A percentile compares a stretch with the other conserved stretches of the same genome.
These are phyloP conservation scores for Brachionus angularis DNA, from an alignment of 1,140 invertebrate genomes.

Conservation along the genomic window DNA sequence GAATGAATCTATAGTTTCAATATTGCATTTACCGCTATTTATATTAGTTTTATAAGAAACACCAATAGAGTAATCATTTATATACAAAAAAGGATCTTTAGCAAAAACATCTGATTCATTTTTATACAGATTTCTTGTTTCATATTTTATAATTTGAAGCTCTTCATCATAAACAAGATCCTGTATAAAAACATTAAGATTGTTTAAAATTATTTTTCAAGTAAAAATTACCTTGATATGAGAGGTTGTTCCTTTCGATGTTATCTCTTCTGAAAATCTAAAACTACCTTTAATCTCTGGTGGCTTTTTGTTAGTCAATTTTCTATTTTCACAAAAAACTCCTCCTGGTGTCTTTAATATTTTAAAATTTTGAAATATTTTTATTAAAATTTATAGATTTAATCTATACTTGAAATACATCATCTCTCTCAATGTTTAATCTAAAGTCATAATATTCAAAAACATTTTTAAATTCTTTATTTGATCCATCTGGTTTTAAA, in stretches of 20 bases:
- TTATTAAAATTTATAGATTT: background rate
- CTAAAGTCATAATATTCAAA: slow-evolving; percentile 34
- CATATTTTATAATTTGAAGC: slow-evolving; percentile 9
- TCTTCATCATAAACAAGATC: slow-evolving; percentile 8
- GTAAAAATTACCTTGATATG: slow-evolving; percentile 21
- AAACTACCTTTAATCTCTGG: background rate
- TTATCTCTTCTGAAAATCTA: slow-evolving; percentile 33
- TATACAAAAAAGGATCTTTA: slow-evolving; percentile 6
- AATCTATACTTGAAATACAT: slow-evolving; percentile 3
- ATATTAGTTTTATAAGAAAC: slow-evolving; percentile 31
- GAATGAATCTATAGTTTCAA: slow-evolving; percentile 7
- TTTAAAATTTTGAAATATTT: background rate
- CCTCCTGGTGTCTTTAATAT: background rate
- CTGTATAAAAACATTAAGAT: background rate
- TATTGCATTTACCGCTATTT: background rate
- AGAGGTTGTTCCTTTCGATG: slow-evolving; percentile 11
- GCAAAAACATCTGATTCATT: background rate
- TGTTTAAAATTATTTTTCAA: too few relatives aligned
- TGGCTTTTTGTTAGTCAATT: background rate
- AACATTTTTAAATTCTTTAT: background rate
- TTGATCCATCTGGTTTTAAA: background rate
- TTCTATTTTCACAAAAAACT: slow-evolving; percentile 11
- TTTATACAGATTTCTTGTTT: background rate
- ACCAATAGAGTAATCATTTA: slow-evolving; percentile 34
- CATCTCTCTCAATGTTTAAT: slow-evolving; percentile 10